Base-by-base conservation (phyloP, 2,888 invertebrate species). In the Acanthosoma haemorrhoidale region DNA sequence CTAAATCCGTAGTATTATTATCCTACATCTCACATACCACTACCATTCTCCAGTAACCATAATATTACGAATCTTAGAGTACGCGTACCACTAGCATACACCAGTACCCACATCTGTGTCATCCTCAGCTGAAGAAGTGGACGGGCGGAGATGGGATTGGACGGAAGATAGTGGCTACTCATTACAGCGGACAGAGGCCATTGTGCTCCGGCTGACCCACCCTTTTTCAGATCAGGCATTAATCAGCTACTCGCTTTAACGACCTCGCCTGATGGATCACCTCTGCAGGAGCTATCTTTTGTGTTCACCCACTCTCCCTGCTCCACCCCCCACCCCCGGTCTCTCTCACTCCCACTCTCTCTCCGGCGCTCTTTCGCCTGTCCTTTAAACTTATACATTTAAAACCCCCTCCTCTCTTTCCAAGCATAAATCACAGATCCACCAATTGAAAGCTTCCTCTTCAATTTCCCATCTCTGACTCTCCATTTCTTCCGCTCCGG, bases 211-310 rank as follows among this genome's bases (percentile, higher is more conserved):
- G 13, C 43, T 21, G 43, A 43, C 21, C 43, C 25, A 18, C 25
- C n/a, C 43, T 43, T 25, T 43, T 43, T 43, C 43, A 43, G 43
- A 43, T 43, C 43, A 25, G 43, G 21, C 43, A 43, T 43, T 43
- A 43, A 43, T 43, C 43, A 43, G 21, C 43, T 18, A 21, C 43
- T n/a, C 13, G 2, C 13, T 25, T 25, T 43, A 43, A 43, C 15
- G 43, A 43, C 43, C 43, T n/a, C 21, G 18, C 43, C 21, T 43
- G 43, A 43, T 43, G 43, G 43, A 43, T 43, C 43, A 25, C n/a
- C n/a, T n/a, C n/a, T n/a, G n/a, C n/a, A n/a, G n/a, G n/a, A n/a
- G n/a, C 43, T n/a, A 21, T 43, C 43, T 43, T 43, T 43, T 43
- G 43, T 43, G 43, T 25, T 34, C 13, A 11, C 8, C 2, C 34